Evolutionary conservation across 2,797 vertebrate genomes (phyloP), one percentile per base, ranked within the genome.

Genomic region (Phyllotis vaccarum): DNA sequence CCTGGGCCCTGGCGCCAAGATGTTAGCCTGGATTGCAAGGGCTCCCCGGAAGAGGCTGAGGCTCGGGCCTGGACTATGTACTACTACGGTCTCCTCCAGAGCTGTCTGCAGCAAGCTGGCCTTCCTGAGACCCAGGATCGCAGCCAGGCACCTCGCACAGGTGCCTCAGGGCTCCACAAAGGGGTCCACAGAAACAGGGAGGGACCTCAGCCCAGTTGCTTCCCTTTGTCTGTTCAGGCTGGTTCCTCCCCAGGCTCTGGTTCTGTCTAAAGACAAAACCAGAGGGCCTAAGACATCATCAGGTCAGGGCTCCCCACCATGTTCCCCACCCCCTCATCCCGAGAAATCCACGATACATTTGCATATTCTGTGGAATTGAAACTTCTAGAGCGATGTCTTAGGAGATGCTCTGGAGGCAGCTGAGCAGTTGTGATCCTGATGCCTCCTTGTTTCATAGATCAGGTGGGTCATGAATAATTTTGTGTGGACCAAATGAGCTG

Each of bases 41-140:
- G 91, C 72, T 93, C 94, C 52, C 96, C 97, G 0, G 98, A 98
- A 86, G 98, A 97, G 86, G 88, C 93, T 0, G 95, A 95, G 92
- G 97, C 98, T 74, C 96, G 92, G 13, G 97, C 97, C 27, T 76
- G 97, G 97, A 98, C 98, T 9, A 78, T 96, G 82, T 96, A 98
- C 58, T 96, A 98, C 95, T 99, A 98, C 24, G 97, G 97, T 93
- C 96, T 97, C 92, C 98, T 99, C 66, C 99, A 99, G 97, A 98
- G 97, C 8, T 98, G 98, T 78, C 97, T 99, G 95, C 95, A 98
- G 96, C 98, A 98, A 95, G 98, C 98, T 21, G 98, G 98, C 82
- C 98, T 99, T 40, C 99, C 99, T 1, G 98, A 95, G 95, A 99
- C 99, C 5, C 93, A 97, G 94, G 98, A 99, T 81, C 98, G 98